Conservation (phyloP, 2,113 vertebrate genomes). For the Pholis gunnellus region DNA sequence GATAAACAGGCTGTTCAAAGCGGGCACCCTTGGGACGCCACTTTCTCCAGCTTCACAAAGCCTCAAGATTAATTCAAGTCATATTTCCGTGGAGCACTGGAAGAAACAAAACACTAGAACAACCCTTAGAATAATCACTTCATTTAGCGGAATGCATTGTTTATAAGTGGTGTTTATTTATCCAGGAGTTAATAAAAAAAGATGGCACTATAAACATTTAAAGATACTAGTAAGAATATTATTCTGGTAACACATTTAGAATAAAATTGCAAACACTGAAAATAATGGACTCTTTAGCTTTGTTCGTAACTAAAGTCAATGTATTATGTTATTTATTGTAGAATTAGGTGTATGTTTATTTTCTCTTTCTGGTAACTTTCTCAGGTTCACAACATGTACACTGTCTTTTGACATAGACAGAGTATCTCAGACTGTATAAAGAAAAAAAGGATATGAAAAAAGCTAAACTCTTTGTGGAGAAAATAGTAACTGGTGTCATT, state of each 20-base stretch:
- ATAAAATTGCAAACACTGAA: background rate
- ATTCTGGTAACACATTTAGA: background rate
- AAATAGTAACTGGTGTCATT: background rate
- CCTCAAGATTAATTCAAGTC: conserved; percentile 58
- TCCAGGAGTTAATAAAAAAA: background rate
- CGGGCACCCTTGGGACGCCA: conserved; percentile 39
- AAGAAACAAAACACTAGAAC: conserved; percentile 45
- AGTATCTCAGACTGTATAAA: background rate
- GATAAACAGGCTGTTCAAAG: conserved; percentile 48
- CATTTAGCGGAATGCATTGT: conserved; percentile 29
- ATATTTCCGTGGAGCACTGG: conserved; percentile 30
- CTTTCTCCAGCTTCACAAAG: conserved; percentile 35
- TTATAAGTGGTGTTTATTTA: conserved; percentile 28
- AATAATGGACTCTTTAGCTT: background rate
- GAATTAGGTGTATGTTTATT: background rate
- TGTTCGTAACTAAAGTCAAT: background rate
- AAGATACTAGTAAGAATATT: background rate
- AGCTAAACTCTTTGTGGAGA: background rate
- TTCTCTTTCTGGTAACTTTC: background rate
- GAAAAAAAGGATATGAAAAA: no score
- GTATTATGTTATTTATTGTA: background rate
- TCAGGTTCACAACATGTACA: background rate
- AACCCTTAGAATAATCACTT: conserved; percentile 37
- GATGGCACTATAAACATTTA: background rate
- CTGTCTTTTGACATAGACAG: background rate